These are phyloP conservation scores for Serilophus lunatus DNA, from an alignment of 2,113 vertebrate species.

Conservation along the genomic window DNA sequence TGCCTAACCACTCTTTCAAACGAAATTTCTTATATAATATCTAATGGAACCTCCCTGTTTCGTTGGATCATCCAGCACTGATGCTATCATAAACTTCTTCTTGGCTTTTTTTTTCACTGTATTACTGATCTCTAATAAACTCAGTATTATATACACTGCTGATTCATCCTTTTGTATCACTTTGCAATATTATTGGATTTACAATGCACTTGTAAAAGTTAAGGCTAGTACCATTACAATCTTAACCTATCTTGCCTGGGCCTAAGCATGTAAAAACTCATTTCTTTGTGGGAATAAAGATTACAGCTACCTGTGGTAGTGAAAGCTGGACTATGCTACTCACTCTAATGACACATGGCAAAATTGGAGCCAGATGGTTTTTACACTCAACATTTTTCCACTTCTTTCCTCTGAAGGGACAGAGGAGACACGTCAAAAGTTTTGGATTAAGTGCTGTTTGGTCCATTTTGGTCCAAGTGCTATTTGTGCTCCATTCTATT, in stretches of 20 bases:
- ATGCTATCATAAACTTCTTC: neutral
- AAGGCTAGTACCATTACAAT: neutral
- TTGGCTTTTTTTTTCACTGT: neutral
- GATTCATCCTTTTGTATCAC: neutral
- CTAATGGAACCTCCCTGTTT: neutral
- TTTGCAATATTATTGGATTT: neutral
- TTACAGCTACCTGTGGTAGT: neutral
- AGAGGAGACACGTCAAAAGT: neutral
- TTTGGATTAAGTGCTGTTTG: neutral
- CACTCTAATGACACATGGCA: neutral
- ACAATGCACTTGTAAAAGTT: neutral
- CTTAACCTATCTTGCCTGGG: neutral
- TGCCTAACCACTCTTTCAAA: neutral
- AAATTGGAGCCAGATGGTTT: neutral
- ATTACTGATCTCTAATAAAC: neutral
- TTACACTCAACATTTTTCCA: neutral
- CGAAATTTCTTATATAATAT: neutral
- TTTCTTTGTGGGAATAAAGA: neutral
- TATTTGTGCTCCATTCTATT: neutral
- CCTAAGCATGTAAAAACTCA: neutral
- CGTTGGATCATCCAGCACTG: neutral
- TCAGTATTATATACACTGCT: rapidly evolving
- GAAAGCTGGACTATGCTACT: neutral
- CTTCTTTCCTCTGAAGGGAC: neutral
- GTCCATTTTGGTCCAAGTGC: too few species aligned